These are phyloP conservation scores for Dicranocentrus wangi DNA, from an alignment of 2,888 invertebrate genomes.

Conservation along the genomic window DNA sequence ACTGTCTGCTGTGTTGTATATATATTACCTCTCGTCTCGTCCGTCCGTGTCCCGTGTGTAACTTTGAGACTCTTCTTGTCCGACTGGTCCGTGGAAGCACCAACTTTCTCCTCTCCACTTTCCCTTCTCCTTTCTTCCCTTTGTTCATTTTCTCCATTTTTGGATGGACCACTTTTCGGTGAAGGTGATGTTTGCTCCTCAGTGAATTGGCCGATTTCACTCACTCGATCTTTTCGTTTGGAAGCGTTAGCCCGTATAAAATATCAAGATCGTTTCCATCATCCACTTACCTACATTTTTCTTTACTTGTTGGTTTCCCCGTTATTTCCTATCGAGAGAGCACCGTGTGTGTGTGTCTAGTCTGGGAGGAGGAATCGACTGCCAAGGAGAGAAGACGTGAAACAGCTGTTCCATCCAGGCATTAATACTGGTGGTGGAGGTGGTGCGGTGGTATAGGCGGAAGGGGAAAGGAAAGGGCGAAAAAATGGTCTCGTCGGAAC, in stretches of 20 bases:
- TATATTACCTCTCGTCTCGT: too few species aligned
- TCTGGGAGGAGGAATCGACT: not conserved
- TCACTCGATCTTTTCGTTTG: conserved; percentile 5
- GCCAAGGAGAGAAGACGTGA: not conserved
- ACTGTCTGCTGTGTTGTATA: too few species aligned
- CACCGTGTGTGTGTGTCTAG: not conserved
- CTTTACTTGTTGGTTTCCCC: conserved; percentile 35
- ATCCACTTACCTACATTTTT: conserved; percentile 24
- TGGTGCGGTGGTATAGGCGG: not conserved
- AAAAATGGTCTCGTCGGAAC: conserved; percentile 52
- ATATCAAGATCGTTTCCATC: conserved; percentile 22
- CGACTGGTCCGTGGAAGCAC: too few species aligned
- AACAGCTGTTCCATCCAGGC: conserved; percentile 6
- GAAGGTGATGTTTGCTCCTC: conserved; percentile 1
- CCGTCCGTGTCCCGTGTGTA: too few species aligned
- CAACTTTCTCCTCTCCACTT: too few species aligned
- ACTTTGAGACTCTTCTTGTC: too few species aligned
- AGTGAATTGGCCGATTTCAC: conserved; percentile 7
- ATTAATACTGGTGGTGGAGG: too few species aligned
- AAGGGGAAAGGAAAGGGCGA: conserved; percentile 13
- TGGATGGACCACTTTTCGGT: not conserved
- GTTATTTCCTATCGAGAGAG: not conserved
- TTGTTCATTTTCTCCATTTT: conserved; percentile 19
- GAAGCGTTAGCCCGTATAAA: conserved; percentile 19
- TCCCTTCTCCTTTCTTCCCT: not conserved